Base-by-base conservation (phyloP, 2,113 vertebrate genomes). In the Ursus arctos region DNA sequence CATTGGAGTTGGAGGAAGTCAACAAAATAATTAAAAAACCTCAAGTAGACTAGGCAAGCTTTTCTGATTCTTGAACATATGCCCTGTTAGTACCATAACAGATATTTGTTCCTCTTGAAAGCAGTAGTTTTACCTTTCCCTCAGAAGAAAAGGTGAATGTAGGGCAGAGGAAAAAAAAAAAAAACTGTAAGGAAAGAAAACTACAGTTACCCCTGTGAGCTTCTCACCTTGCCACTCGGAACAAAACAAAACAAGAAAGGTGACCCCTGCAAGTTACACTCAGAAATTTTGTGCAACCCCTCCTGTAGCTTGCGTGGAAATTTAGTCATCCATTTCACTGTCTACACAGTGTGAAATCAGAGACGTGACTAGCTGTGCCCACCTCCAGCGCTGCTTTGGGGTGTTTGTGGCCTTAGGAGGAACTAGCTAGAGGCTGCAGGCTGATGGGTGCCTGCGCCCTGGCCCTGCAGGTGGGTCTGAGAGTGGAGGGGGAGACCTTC, bases 11-110 rank as follows among this genome's bases (percentile, higher is more conserved):
- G 49, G 40, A 94, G 61, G 51, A 96, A 85, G 13, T 87, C 49
- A 91, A 43, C 13, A 87, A 97, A 96, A 28, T 40, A 69, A 88
- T 47, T 0, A 11, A 80, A 47, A n/a, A 49, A 16, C 11, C 51
- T 79, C 24, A 31, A 63, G 24, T 57, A 77, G 77, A 84, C 67
- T 47, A 93, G 43, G 11, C 36, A 87, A 80, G 31, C 28, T 85
- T 95, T 87, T 97, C 80, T 95, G 88, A 53, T 71, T 74, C 33
- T 89, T 87, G 43, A 84, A 84, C 33, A n/a, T 21, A 47, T 33
- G 31, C 9, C 18, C 15, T 40, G 21, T 93, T 92, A 72, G 74
- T 67, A 61, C 10, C 21, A 4, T 59, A 83, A 63, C 33, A 79
- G 40, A 71, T 49, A 63, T 59, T 72, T 90, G 40, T 97, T 94